Evolutionary conservation across 2,113 vertebrate species (phyloP), one percentile per base, ranked within the genome.

Genomic region (Pangasianodon gigas): DNA sequence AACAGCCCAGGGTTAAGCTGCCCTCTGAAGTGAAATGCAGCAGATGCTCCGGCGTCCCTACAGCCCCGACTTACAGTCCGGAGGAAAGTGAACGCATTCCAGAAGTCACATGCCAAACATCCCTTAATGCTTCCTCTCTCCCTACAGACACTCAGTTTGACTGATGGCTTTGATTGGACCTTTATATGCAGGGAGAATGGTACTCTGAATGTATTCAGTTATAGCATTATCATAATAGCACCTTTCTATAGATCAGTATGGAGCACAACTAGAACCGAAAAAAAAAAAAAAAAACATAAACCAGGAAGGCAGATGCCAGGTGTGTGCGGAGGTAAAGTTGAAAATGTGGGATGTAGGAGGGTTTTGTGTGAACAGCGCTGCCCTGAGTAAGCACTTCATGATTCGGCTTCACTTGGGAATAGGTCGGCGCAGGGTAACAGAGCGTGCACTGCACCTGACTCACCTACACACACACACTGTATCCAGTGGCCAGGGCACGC

Each of bases 41-140:
- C 95, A 96, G 93, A 95, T 95, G 94, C 92, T 95, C 74, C 51
- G 67, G 87, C 4, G 48, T 92, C 93, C 87, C 88, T 92, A 94
- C 92, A 93, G 92, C 89, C 89, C 89, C 85, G 84, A 84, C 88
- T 87, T 75, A 92, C 91, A 92, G 79, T 91, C 77, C 48, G 32
- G 67, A 21, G 58, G 88, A 92, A 41, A 85, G 29, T 84, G 81
- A 65, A 83, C 92, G 32, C 85, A 52, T 10, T 29, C 60, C 44
- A 84, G 46, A 9, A 58, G 79, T 79, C 86, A 69, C 80, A 32
- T 21, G 48, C 44, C 19, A 56, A n/a, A 84, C 74, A 65, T 8
- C 3, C 21, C 87, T 87, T 71, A 84, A 90, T 62, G 48, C n/a
- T 48, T 44, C 48, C 85, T 87, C 77, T 77, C 9, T 60, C 48